Evolutionary conservation across 2,113 vertebrate species (phyloP).

Genomic region (Emydura subglobosa): DNA sequence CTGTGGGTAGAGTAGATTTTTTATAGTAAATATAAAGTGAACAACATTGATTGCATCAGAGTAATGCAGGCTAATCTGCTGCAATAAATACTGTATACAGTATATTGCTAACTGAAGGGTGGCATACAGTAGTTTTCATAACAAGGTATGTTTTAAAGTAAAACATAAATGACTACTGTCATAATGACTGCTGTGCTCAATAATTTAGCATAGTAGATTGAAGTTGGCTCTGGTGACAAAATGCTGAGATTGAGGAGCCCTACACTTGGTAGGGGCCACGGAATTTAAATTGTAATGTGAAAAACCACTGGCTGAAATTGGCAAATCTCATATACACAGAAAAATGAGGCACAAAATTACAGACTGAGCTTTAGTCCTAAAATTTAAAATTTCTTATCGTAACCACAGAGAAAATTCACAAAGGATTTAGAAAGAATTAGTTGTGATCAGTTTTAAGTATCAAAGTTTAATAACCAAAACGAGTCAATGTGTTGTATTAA

Average conservation of each 20-base stretch:
- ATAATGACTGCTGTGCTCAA: background rate
- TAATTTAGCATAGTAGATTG: no score
- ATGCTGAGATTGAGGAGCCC: background rate
- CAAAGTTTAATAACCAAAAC: background rate
- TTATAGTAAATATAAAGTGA: background rate
- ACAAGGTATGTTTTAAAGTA: background rate
- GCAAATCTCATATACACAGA: background rate
- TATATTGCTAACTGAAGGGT: background rate
- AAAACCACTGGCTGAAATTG: background rate
- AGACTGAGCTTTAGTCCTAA: background rate
- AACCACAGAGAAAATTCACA: background rate
- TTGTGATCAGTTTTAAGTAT: conserved; percentile 34
- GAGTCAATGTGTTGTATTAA: background rate
- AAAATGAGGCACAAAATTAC: background rate
- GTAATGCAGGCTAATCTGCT: fast-evolving
- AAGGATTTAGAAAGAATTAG: conserved; percentile 29
- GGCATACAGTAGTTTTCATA: background rate
- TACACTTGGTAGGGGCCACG: fast-evolving
- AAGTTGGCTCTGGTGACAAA: fast-evolving
- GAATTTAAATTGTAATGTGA: fast-evolving
- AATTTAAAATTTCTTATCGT: conserved; percentile 4
- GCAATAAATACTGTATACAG: background rate
- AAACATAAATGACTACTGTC: background rate
- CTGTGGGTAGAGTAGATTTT: background rate
- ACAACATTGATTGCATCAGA: background rate